These are phyloP conservation scores for Montipora cactus DNA, from an alignment of 64 coral and sea anemone genomes.

Conservation along the genomic window DNA sequence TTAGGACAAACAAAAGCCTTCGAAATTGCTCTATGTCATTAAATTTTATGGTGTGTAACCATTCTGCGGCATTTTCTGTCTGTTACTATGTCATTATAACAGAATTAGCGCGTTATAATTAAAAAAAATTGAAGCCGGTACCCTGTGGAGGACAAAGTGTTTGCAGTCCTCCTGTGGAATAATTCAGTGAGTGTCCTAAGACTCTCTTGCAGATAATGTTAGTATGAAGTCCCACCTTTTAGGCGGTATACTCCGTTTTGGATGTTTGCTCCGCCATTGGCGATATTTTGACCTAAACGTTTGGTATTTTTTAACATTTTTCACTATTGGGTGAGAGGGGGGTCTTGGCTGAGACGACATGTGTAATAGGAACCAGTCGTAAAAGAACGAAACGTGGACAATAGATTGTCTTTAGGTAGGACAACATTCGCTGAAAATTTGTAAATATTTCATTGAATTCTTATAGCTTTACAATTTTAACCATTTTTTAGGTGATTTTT, in stretches of 20 bases:
- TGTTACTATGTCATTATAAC: conserved; percentile 2
- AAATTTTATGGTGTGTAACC: background rate
- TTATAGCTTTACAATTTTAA: too few relatives aligned
- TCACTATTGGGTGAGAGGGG: too few relatives aligned
- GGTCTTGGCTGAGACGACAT: too few relatives aligned
- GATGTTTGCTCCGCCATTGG: background rate
- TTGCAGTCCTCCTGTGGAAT: background rate
- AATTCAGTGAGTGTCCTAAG: conserved; percentile 1
- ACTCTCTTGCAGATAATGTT: conserved; percentile 8
- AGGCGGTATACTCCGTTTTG: background rate
- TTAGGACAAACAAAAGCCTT: background rate
- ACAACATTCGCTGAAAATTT: too few relatives aligned
- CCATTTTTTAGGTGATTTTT: too few relatives aligned
- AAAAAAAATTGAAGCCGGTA: background rate
- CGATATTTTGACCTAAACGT: too few relatives aligned
- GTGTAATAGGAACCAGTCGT: too few relatives aligned
- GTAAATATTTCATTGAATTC: too few relatives aligned
- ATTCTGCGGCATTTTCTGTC: too few relatives aligned
- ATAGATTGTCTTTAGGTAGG: too few relatives aligned
- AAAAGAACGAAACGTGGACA: too few relatives aligned
- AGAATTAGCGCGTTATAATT: background rate
- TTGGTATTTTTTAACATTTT: too few relatives aligned
- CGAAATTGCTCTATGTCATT: background rate
- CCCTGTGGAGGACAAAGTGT: conserved; percentile 11
- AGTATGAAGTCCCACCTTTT: background rate